These are phyloP conservation scores for Plemyria rubiginata DNA, from an alignment of 2,888 invertebrate species.

Conservation along the genomic window DNA sequence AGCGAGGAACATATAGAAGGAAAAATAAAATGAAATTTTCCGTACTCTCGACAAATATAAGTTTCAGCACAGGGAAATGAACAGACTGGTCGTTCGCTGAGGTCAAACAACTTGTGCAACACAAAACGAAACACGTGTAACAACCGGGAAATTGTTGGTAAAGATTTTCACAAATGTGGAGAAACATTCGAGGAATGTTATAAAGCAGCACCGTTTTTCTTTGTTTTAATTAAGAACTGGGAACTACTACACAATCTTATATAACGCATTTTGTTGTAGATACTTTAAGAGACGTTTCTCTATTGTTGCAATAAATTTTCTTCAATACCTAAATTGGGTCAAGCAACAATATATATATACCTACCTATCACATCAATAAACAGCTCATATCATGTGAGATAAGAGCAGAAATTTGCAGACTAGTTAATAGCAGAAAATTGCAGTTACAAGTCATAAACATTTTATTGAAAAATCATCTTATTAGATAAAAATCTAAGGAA, in stretches of 20 bases:
- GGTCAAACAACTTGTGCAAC: conserved; percentile 26
- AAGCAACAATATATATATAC: no score
- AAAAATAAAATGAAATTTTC: conserved; percentile 47
- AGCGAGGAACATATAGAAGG: conserved; percentile 23
- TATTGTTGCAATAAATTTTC: conserved; percentile 32
- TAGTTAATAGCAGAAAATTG: conserved; percentile 32
- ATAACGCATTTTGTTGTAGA: neutral
- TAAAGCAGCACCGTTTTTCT: neutral
- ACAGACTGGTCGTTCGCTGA: conserved; percentile 16
- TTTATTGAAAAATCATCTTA: conserved; percentile 37
- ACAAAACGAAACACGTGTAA: conserved; percentile 28
- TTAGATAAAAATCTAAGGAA: no score
- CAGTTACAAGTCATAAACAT: conserved; percentile 30
- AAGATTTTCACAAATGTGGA: conserved; percentile 14
- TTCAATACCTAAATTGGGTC: conserved; percentile 40
- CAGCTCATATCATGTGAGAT: conserved; percentile 38
- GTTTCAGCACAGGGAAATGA: conserved; percentile 44
- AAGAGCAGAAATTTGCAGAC: conserved; percentile 35
- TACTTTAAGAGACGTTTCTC: neutral
- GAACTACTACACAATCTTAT: neutral
- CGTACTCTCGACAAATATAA: conserved; percentile 46
- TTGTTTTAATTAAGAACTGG: conserved; percentile 6
- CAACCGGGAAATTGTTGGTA: conserved; percentile 17
- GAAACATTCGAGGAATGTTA: conserved; percentile 9
- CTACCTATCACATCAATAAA: conserved; percentile 34